Percentiles rank a stretch among this genome's conserved stretches.
phyloP scores from a whole-genome alignment of 2,797 vertebrate species.

The Aphelocoma californica region DNA sequence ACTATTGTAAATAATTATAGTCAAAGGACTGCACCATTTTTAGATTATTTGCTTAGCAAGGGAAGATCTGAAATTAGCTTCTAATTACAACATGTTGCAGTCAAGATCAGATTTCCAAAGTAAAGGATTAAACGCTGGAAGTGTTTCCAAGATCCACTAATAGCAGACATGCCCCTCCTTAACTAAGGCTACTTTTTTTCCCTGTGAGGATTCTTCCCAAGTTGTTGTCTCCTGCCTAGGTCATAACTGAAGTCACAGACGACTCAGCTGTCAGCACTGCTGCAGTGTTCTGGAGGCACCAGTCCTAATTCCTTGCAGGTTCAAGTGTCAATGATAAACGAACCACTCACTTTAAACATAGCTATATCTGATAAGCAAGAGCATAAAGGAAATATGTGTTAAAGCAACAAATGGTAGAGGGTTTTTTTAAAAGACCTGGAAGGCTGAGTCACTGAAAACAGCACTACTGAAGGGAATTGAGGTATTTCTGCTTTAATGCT shows the following conservation, averaged over 20 bases:
- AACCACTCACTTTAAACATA: background rate
- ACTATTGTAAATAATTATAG: background rate
- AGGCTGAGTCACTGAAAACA: background rate
- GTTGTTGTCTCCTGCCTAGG: background rate
- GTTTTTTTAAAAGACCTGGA: background rate
- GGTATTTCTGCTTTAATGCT: background rate
- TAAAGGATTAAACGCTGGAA: background rate
- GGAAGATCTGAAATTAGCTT: background rate
- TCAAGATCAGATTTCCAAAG: background rate
- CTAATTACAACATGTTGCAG: background rate
- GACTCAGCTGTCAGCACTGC: background rate
- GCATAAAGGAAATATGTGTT: background rate
- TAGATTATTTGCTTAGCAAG: background rate
- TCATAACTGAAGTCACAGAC: background rate
- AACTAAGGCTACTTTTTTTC: background rate
- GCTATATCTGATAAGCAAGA: background rate
- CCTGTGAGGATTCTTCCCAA: background rate
- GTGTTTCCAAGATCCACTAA: background rate
- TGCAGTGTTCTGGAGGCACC: background rate
- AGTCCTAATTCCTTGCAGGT: background rate
- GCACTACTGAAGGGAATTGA: background rate
- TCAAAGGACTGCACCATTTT: background rate
- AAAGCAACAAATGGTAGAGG: background rate
- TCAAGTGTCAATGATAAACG: background rate
- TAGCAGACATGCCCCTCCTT: background rate